Base-by-base conservation (phyloP, 1,140 invertebrate species). In the Heliconius eleuchia region DNA sequence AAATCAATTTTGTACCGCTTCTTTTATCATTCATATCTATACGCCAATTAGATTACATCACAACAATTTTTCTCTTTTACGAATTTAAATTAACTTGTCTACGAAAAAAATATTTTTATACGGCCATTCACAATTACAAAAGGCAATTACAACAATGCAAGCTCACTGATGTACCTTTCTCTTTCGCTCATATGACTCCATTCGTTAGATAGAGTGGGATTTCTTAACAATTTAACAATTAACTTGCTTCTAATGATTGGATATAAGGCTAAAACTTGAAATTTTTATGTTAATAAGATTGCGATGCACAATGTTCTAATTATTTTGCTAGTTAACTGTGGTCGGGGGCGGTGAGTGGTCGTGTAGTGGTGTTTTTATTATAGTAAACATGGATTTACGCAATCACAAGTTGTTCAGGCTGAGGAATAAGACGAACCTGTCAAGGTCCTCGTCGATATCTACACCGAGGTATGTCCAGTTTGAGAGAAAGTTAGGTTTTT, bases 251-350 rank as follows among this genome's bases (percentile, higher is more conserved):
- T 88, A 91, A 89, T 88, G 86, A 87, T 84, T 90, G 83, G 80
- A 86, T 88, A 79, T 89, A 87, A 92, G 87, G 88, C 86, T 89
- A 91, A 89, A 89, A 91, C 88, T 92, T 94, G 91, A 92, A 92
- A 92, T 92, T 92, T 90, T 92, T 92, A 94, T 94, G 92, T 87
- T 92, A 94, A 94, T 94, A 87, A 90, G 86, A 91, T 93, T 92
- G 91, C 90, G 90, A 90, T 91, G 88, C 82, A 72, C 79, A 85
- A 82, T 86, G 88, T 87, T 90, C 89, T 92, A 92, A 91, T 93
- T 92, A 86, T 87, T 88, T 84, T 81, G 85, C 85, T 92, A 93
- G 92, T 94, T 85, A 85, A 83, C 83, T 83, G 85, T 89, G 88
- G 84, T 84, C 83, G 84, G 85, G 80, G 84, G 83, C 75, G 81